Base-by-base conservation (phyloP, 2,113 vertebrate genomes). In the Clupea harengus region DNA sequence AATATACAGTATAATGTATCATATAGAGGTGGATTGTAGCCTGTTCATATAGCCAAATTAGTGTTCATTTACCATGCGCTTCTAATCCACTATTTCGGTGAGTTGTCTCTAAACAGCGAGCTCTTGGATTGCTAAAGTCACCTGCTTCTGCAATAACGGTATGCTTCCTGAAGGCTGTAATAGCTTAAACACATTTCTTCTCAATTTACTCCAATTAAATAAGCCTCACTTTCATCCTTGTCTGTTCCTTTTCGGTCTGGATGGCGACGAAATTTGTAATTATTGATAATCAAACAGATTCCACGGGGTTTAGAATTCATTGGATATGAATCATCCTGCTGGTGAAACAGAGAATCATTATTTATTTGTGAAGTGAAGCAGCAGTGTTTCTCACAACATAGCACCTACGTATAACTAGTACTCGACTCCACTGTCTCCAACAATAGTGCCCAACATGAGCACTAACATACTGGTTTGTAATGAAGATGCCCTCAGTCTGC, bases 271-370 rank as follows among this genome's bases (percentile, higher is more conserved):
- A 89, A 90, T 15, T 13, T 25, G 46, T n/a, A 64, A 85, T 90
- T 90, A 64, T 89, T 90, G 46, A 90, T 88, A 10, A 90, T 90
- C 46, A 90, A 2, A 86, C 89, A 89, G 50, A 82, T 8, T 64
- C 89, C 89, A 64, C 84, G 57, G 82, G 89, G 89, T 10, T 60
- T 47, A 0, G 8, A 75, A 2, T 4, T 81, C 57, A 90, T 4
- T 1, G 20, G 13, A 52, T 90, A 88, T 11, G 13, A 85, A 4
- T 88, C 82, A 4, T 82, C 46, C 22, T 10, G 20, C 88, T 89
- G 28, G 11, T 9, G 25, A 32, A 32, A 2, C 9, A 32, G 25
- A 78, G 10, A 78, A 39, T 15, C 15, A 39, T 2, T 39, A 39
- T 1, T 39, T 2, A 39, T 39, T 39, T 39, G 39, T 3, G 0